These are phyloP conservation scores for Halocaridina rubra DNA, from an alignment of 2,888 invertebrate genomes.

Conservation along the genomic window DNA sequence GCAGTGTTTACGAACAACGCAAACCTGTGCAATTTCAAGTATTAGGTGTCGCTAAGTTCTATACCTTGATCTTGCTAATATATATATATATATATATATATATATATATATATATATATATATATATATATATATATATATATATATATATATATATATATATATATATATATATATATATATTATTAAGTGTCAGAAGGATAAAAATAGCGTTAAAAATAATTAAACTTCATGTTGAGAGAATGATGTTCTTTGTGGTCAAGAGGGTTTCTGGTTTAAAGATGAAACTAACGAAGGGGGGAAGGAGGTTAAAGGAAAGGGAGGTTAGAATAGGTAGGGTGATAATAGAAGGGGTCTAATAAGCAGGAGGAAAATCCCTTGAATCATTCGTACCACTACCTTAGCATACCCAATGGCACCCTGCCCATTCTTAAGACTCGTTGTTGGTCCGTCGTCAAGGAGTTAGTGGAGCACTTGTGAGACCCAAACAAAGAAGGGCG, in stretches of 20 bases:
- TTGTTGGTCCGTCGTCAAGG: too few relatives aligned
- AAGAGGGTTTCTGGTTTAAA: not conserved
- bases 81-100: not conserved
- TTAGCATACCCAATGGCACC: too few relatives aligned
- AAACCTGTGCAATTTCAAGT: too few relatives aligned
- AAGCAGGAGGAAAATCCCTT: not conserved
- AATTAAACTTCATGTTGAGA: too few relatives aligned
- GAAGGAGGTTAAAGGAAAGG: not conserved
- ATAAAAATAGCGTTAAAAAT: too few relatives aligned
- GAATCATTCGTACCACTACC: not conserved
- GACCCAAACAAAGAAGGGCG: too few relatives aligned
- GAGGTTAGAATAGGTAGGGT: not conserved
- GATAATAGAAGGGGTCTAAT: not conserved
- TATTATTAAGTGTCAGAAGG: not conserved
- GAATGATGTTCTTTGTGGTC: not conserved
- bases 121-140: conserved; percentile 37
- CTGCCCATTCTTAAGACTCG: too few relatives aligned
- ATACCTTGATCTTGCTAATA: not conserved
- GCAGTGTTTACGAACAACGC: too few relatives aligned
- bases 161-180: conserved; percentile 28
- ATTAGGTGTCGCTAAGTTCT: too few relatives aligned
- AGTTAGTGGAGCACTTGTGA: too few relatives aligned
- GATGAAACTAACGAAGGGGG: not conserved
- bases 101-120: conserved; percentile 4
- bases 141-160: conserved; percentile 29